A percentile compares a stretch with the other conserved stretches of the same genome.
Evolutionary conservation across 2,888 invertebrate genomes (phyloP).

Genomic region (Meandrusa payeni): DNA sequence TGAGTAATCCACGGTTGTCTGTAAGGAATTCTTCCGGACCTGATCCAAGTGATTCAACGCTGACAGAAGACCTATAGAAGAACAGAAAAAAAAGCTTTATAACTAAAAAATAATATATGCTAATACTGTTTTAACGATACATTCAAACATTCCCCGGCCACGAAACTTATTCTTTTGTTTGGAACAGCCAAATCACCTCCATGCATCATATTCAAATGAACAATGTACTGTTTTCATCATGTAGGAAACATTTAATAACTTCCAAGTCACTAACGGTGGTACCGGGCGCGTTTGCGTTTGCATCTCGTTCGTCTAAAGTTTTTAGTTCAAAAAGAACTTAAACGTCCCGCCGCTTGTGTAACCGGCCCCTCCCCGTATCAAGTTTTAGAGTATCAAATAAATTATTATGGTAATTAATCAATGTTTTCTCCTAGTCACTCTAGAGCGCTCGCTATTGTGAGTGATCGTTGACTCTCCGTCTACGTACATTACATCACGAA

Average conservation of each 20-base stretch:
- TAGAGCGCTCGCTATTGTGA: slow-evolving; percentile 66
- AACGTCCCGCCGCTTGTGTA: slow-evolving; percentile 57
- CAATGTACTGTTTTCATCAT: slow-evolving; percentile 74
- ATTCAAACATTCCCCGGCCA: slow-evolving; percentile 66
- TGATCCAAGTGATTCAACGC: slow-evolving; percentile 76
- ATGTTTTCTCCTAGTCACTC: slow-evolving; percentile 80
- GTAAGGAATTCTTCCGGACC: slow-evolving; percentile 78
- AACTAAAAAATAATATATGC: slow-evolving; percentile 54
- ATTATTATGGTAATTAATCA: slow-evolving; percentile 81
- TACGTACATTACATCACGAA: slow-evolving; percentile 62
- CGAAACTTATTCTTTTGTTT: slow-evolving; percentile 76
- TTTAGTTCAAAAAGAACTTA: slow-evolving; percentile 64
- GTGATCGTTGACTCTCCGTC: slow-evolving; percentile 68
- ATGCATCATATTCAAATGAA: slow-evolving; percentile 72
- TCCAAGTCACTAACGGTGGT: slow-evolving; percentile 42
- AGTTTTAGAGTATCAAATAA: slow-evolving; percentile 80
- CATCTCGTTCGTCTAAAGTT: slow-evolving; percentile 43
- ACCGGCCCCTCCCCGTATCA: slow-evolving; percentile 70
- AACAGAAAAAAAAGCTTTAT: slow-evolving; percentile 39
- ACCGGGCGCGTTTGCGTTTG: slow-evolving; percentile 49
- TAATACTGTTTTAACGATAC: slow-evolving; percentile 67
- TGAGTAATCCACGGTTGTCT: slow-evolving; percentile 91
- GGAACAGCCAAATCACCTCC: slow-evolving; percentile 72
- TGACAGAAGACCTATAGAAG: slow-evolving; percentile 67
- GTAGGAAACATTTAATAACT: slow-evolving; percentile 56